Evolutionary conservation across 2,797 vertebrate genomes (phyloP).

Genomic region (Lophius americanus): DNA sequence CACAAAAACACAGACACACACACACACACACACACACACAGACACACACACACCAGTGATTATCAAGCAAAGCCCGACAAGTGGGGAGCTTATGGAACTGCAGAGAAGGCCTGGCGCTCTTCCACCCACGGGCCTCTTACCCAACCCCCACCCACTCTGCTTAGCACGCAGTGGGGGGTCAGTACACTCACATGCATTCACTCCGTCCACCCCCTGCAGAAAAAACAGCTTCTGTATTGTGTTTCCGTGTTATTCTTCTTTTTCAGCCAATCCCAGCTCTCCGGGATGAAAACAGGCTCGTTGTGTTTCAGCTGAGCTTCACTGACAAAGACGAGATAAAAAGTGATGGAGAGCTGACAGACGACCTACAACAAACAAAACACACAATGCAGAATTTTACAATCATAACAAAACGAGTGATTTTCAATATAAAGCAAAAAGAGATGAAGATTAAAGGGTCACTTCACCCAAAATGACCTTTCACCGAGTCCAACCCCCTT

Average conservation of each 20-base stretch:
- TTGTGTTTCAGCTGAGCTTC: constrained; percentile 43
- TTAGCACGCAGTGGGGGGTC: constrained; percentile 66
- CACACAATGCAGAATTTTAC: not conserved
- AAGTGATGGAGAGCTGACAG: constrained; percentile 22
- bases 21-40: constrained; percentile 12
- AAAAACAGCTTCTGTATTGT: constrained; percentile 63
- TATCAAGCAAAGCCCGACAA: constrained; percentile 71
- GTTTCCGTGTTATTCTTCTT: constrained; percentile 51
- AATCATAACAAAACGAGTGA: too few species aligned
- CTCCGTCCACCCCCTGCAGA: constrained; percentile 48
- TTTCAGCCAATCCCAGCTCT: constrained; percentile 36
- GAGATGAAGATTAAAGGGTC: constrained; percentile 3
- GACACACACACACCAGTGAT: constrained; percentile 51
- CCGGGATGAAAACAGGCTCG: constrained; percentile 18
- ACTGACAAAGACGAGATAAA: constrained; percentile 55
- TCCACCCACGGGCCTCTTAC: constrained; percentile 57
- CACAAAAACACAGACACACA: constrained; percentile 11
- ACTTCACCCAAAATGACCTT: not conserved
- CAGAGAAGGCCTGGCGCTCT: constrained; percentile 65
- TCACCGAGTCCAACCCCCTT: too few species aligned
- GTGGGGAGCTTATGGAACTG: constrained; percentile 64
- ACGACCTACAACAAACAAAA: constrained; percentile 11
- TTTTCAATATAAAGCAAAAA: not conserved
- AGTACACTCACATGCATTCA: constrained; percentile 31
- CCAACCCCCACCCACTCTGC: constrained; percentile 49